Percentiles rank a stretch among this genome's conserved stretches.
Conservation (phyloP, 2,888 invertebrate species). For the Congeria kusceri region DNA sequence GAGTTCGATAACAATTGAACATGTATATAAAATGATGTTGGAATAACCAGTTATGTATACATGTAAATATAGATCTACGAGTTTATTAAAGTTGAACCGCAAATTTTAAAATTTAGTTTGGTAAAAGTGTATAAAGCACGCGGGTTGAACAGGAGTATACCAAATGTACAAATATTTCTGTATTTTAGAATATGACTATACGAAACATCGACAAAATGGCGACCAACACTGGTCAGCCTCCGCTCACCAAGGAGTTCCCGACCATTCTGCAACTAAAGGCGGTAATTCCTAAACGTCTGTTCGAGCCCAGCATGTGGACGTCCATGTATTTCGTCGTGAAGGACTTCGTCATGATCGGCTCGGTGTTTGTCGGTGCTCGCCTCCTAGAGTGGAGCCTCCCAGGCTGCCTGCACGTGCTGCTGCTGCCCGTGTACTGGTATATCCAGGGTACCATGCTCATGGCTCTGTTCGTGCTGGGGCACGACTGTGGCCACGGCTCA, state of each 20-base stretch:
- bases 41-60: too few species aligned
- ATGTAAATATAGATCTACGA: too few species aligned
- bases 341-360: conserved; percentile 72
- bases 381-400: conserved; percentile 42
- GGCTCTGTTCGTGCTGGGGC: conserved; percentile 81
- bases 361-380: conserved; percentile 54
- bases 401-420: conserved; percentile 19
- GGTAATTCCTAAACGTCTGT: conserved; percentile 77
- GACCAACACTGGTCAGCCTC: too few species aligned
- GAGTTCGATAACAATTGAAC: too few species aligned
- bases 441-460: conserved; percentile 82
- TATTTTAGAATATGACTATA: too few species aligned
- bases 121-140: too few species aligned
- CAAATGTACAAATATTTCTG: too few species aligned
- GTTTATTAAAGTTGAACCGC: too few species aligned
- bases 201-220: too few species aligned
- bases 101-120: too few species aligned
- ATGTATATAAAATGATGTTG: too few species aligned
- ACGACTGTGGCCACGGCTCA: conserved; percentile 83
- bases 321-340: conserved; percentile 80
- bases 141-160: too few species aligned
- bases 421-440: conserved; percentile 77
- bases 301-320: conserved; percentile 70
- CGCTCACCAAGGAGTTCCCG: conserved; percentile 68
- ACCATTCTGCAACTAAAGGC: conserved; percentile 79